These are phyloP conservation scores for Tipula confusa DNA, from an alignment of 2,888 invertebrate genomes.

Conservation along the genomic window DNA sequence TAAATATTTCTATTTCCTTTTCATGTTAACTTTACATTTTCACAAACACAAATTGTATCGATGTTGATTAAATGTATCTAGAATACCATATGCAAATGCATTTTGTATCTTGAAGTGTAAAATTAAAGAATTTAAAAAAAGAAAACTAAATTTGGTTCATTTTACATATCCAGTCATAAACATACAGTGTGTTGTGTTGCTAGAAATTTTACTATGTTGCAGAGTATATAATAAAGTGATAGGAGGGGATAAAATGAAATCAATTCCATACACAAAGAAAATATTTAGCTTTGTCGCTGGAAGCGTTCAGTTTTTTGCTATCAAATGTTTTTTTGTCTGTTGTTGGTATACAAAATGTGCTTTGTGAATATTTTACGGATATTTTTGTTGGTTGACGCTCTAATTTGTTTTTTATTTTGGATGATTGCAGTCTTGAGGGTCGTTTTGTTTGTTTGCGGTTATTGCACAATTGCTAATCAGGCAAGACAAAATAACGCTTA, in stretches of 20 bases:
- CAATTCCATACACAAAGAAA: neutral
- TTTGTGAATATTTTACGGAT: neutral
- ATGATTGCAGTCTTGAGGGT: neutral
- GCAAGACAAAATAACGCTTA: no score
- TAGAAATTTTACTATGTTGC: neutral
- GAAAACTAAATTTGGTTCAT: neutral
- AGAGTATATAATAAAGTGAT: neutral
- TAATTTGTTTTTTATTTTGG: neutral
- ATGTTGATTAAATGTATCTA: no score
- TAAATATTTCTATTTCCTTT: no score
- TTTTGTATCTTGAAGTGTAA: neutral
- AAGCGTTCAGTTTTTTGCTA: neutral
- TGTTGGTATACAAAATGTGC: neutral
- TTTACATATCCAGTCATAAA: neutral
- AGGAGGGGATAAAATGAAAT: neutral
- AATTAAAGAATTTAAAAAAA: neutral
- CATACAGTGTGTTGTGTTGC: neutral
- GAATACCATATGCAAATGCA: neutral
- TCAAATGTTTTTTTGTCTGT: neutral
- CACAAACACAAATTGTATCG: no score
- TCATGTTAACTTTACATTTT: no score
- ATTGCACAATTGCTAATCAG: neutral
- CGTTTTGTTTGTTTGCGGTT: neutral
- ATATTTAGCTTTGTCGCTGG: neutral
- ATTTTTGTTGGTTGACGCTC: neutral